Base-by-base conservation (phyloP, 2,113 vertebrate genomes). In the Lethenteron reissneri region DNA sequence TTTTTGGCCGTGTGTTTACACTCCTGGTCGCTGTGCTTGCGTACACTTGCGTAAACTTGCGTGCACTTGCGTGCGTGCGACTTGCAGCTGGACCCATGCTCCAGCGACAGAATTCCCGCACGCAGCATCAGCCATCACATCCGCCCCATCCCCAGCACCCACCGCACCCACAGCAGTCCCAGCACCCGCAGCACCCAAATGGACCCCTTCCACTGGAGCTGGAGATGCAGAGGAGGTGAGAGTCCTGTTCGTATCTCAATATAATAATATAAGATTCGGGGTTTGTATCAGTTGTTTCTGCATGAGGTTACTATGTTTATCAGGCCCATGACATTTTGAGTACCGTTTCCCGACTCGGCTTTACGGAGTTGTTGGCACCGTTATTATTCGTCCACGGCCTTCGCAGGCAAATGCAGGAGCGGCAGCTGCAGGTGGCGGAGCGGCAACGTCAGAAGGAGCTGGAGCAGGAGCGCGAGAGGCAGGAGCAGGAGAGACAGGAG, bases 381-480 rank as follows among this genome's bases (percentile, higher is more conserved):
- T n/a, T 68, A 25, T 68, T 68, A 17, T 68, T 68, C 64, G 10
- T 11, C 5, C 25, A 76, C 75, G 72, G 15, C 8, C 70, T 56
- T 76, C 80, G 58, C 75, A 99, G 94, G 79, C 90, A 97, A 80
- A 82, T 90, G 57, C 91, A 96, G 77, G 92, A 97, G 75, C 85
- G 89, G 71, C 92, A 99, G 75, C 83, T 84, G 74, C 92, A 95
- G 79, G 94, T 92, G 78, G 92, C 41, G 25, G 64, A 68, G 64
- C n/a, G 64, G 64, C 64, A 17, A 25, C n/a, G 25, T 10, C n/a
- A 25, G 10, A 25, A 68, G 25, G 25, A 25, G 64, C n/a, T 25
- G 25, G 64, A 68, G 64, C n/a, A 25, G 10, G 64, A 68, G 64
- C 8, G 64, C 9, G 64, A 68, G 25, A 68, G 64, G 64, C 75